Conservation (phyloP, 1,140 invertebrate genomes). For the Lepidurus couesii region DNA sequence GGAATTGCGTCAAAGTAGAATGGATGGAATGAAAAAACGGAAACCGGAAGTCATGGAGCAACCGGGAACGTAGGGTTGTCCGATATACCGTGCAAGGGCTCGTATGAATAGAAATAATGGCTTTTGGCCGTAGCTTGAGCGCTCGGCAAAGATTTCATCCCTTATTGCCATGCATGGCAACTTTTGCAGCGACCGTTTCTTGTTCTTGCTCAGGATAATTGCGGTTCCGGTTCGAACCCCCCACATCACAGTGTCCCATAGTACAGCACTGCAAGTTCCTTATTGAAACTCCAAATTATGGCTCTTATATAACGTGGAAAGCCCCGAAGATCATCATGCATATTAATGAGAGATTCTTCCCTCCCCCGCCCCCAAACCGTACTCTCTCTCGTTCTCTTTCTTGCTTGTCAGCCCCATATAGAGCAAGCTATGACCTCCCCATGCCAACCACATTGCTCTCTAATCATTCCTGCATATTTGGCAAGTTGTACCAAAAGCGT, state of each 20-base stretch:
- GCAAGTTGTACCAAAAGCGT: slow-evolving; percentile 6
- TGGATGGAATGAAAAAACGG: not conserved
- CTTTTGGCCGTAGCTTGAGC: not conserved
- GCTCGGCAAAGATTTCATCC: slow-evolving; percentile 15
- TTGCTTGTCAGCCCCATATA: not conserved
- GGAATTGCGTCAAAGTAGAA: not conserved
- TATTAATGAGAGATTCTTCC: not conserved
- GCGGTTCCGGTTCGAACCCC: not conserved
- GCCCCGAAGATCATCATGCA: slow-evolving; percentile 12
- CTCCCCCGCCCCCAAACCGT: not conserved
- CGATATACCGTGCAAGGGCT: slow-evolving; percentile 1
- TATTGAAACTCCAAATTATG: slow-evolving; percentile 2
- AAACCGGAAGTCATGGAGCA: slow-evolving; percentile 18
- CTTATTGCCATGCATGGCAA: slow-evolving; percentile 15
- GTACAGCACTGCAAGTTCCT: not conserved
- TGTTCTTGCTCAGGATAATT: slow-evolving; percentile 18
- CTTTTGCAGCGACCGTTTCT: not conserved
- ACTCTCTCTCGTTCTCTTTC: not conserved
- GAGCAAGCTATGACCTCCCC: not conserved
- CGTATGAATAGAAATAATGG: not conserved
- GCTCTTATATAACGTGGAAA: not conserved
- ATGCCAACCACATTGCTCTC: not conserved
- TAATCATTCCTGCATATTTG: slow-evolving; percentile 11
- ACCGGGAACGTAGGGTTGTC: slow-evolving; percentile 18
- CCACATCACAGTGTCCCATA: not conserved